phyloP scores from a whole-genome alignment of 2,797 vertebrate species.

The Holocentrus rufus region DNA sequence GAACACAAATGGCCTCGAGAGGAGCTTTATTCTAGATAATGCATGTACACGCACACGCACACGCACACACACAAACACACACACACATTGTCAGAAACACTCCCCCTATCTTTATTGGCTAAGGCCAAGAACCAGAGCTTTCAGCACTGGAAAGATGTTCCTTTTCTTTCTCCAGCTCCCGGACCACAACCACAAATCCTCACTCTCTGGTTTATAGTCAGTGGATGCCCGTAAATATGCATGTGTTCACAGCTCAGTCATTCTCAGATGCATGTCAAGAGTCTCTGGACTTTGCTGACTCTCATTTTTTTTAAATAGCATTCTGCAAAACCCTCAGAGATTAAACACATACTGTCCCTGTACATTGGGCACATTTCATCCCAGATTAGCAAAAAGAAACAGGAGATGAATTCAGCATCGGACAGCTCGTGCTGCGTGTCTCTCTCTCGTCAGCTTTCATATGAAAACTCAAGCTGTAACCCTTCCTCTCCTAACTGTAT shows the following conservation, averaged over 20 bases:
- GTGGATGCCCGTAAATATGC: constrained; percentile 46
- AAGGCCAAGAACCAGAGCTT: constrained; percentile 28
- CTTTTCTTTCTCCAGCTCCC: constrained; percentile 33
- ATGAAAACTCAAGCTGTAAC: not conserved
- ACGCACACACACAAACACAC: constrained; percentile 7
- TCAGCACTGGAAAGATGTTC: constrained; percentile 47
- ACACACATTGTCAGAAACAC: constrained; percentile 44
- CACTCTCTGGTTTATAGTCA: constrained; percentile 54
- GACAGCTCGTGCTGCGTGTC: not conserved
- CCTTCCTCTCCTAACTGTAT: not conserved
- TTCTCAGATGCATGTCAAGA: constrained; percentile 18
- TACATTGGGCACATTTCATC: not conserved
- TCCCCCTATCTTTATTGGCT: constrained; percentile 48
- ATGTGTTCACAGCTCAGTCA: constrained; percentile 44
- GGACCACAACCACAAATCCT: constrained; percentile 46
- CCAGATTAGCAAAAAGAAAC: constrained; percentile 6
- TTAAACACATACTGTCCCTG: not conserved
- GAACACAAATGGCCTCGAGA: constrained; percentile 42
- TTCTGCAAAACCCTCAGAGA: not conserved
- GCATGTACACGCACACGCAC: not conserved
- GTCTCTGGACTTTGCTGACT: constrained; percentile 25
- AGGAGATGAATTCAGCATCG: constrained; percentile 8
- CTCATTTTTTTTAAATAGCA: constrained; percentile 13
- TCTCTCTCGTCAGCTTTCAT: not conserved
- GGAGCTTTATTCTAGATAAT: constrained; percentile 51